Conservation (phyloP, 1,140 invertebrate genomes). For the Gonioctena quinquepunctata region DNA sequence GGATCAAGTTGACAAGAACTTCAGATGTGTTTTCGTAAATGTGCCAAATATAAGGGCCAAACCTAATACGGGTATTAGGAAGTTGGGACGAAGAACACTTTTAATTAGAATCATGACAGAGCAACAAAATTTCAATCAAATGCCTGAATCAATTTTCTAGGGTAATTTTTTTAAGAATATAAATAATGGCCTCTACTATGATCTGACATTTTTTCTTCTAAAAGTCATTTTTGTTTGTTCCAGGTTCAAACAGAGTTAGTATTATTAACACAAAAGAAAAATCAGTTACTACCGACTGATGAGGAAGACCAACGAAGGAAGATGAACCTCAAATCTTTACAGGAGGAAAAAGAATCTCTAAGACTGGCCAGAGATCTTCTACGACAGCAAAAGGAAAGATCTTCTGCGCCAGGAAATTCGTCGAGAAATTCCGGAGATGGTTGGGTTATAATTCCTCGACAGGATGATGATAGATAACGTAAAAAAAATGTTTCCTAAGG, state of each 20-base stretch:
- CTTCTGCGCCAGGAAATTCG: not conserved
- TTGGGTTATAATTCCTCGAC: slow-evolving; percentile 56
- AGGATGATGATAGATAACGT: slow-evolving; percentile 11
- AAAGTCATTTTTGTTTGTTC: too few species aligned
- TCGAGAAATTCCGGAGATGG: slow-evolving; percentile 40
- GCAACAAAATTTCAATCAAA: too few species aligned
- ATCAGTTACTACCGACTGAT: slow-evolving; percentile 68
- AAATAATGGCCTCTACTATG: too few species aligned
- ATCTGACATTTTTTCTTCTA: too few species aligned
- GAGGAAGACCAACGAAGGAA: slow-evolving; percentile 67
- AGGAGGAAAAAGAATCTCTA: slow-evolving; percentile 71
- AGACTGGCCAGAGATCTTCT: slow-evolving; percentile 39
- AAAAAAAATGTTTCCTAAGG: not conserved
- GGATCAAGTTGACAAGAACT: too few species aligned
- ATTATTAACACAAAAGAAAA: slow-evolving; percentile 69
- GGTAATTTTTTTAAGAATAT: too few species aligned
- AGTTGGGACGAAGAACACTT: too few species aligned
- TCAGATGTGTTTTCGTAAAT: too few species aligned
- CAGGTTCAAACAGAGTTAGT: slow-evolving; percentile 79
- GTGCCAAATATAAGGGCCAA: too few species aligned
- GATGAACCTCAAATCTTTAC: slow-evolving; percentile 61
- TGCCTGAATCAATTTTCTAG: too few species aligned
- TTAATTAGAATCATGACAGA: too few species aligned
- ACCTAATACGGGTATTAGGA: too few species aligned
- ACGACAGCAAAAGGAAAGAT: slow-evolving; percentile 34